Evolutionary conservation across 2,888 invertebrate genomes (phyloP).

Genomic region (Phengaris alcon): DNA sequence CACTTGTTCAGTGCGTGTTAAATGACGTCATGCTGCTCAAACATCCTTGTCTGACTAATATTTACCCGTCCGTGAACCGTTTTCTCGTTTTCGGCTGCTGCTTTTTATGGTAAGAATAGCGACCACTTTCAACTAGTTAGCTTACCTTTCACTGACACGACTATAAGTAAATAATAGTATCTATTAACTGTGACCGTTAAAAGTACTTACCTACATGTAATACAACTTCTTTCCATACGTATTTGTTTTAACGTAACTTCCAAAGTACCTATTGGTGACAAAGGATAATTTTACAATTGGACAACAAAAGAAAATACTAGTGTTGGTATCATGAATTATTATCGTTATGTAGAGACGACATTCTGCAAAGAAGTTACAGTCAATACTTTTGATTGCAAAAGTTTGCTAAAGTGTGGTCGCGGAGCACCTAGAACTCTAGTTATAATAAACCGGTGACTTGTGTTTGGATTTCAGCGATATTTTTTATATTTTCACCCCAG

Average conservation of each 20-base stretch:
- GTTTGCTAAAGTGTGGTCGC: too few species aligned
- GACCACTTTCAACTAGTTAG: constrained; percentile 17
- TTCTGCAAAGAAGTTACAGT: background rate
- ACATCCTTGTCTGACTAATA: constrained; percentile 25
- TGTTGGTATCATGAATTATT: background rate
- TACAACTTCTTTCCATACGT: too few species aligned
- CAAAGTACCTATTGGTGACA: background rate
- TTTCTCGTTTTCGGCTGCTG: constrained; percentile 13
- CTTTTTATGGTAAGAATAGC: constrained; percentile 13
- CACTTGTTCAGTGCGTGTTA: background rate
- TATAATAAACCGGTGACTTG: background rate
- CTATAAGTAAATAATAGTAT: background rate
- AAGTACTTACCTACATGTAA: background rate
- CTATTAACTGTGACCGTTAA: background rate
- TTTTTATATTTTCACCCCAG: too few species aligned
- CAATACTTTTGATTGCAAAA: too few species aligned
- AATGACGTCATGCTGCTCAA: constrained; percentile 20
- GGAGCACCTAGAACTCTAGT: too few species aligned
- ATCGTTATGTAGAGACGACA: background rate
- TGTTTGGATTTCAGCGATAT: too few species aligned
- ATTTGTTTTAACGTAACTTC: background rate
- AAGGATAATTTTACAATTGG: constrained; percentile 2
- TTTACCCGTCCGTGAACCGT: constrained; percentile 23
- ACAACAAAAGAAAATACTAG: background rate
- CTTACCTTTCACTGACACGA: background rate